Conservation (phyloP, 30 jellyfish, hydroid and myxozoan genomes). For the Turritopsis dohrnii region DNA sequence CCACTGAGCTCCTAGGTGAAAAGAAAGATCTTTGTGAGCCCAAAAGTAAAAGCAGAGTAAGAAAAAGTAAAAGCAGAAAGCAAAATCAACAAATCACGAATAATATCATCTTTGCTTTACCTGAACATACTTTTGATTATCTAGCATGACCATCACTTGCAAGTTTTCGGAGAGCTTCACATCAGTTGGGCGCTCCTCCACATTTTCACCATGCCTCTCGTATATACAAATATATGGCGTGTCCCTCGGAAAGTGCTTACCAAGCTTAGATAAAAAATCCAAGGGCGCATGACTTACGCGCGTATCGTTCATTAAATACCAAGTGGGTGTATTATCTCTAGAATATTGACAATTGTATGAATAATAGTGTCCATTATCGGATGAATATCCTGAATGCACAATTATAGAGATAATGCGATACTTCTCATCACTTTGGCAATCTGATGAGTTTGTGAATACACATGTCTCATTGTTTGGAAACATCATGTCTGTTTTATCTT, state of each 20-base stretch:
- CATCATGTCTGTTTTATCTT: background rate
- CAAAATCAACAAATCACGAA: background rate
- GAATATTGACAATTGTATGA: constrained; percentile 35
- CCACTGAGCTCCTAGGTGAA: background rate
- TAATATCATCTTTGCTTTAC: background rate
- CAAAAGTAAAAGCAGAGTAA: background rate
- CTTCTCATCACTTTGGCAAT: constrained; percentile 11
- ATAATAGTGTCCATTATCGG: constrained; percentile 89
- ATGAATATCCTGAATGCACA: constrained; percentile 80
- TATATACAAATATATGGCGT: constrained; percentile 87
- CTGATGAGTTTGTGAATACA: background rate
- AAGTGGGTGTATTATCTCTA: constrained; percentile 13
- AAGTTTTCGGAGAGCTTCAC: constrained; percentile 1
- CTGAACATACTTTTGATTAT: constrained; percentile 18
- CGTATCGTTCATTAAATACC: constrained; percentile 79
- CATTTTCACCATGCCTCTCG: constrained; percentile 33
- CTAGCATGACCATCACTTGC: constrained; percentile 3
- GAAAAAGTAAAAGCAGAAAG: background rate
- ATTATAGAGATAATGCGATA: constrained; percentile 55
- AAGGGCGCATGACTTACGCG: constrained; percentile 31
- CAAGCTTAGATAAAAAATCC: constrained; percentile 32
- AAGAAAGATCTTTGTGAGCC: background rate
- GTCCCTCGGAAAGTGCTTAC: constrained; percentile 56
- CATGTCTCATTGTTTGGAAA: background rate
- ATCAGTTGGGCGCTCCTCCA: background rate